These are phyloP conservation scores for Brachypodius melanocephalos DNA, from an alignment of 2,113 vertebrate species.

Conservation along the genomic window DNA sequence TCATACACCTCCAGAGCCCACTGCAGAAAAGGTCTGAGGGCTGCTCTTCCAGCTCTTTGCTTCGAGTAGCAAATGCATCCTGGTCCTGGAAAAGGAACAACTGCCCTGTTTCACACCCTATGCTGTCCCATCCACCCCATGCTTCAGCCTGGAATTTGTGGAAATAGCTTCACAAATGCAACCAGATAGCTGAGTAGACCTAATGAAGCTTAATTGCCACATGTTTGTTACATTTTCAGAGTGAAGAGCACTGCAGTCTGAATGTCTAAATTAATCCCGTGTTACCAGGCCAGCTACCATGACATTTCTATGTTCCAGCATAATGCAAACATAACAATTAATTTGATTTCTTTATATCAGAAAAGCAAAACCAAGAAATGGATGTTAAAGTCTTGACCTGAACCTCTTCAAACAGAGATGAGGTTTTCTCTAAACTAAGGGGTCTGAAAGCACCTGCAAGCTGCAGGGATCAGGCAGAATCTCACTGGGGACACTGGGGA, in stretches of 20 bases:
- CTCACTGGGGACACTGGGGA: fast-evolving
- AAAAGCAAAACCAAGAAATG: neutral
- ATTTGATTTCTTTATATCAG: constrained; percentile 4
- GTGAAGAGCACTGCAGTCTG: neutral
- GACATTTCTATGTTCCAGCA: constrained; percentile 20
- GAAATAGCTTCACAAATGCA: neutral
- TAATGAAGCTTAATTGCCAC: constrained; percentile 33
- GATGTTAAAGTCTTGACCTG: neutral
- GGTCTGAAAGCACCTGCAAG: neutral
- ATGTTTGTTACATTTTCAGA: constrained; percentile 27
- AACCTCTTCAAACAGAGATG: neutral
- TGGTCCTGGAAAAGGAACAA: neutral
- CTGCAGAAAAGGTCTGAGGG: neutral
- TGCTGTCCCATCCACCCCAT: neutral
- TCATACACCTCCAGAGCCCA: neutral
- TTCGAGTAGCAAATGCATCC: neutral
- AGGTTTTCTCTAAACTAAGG: neutral
- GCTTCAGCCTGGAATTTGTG: neutral
- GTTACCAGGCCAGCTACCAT: neutral
- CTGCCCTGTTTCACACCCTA: neutral
- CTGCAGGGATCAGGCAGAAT: neutral
- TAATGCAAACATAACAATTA: neutral
- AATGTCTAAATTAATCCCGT: constrained; percentile 39
- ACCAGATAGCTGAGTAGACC: constrained; percentile 13
- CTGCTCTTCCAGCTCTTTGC: neutral